phyloP scores from a whole-genome alignment of 2,888 invertebrate species.

The Melieria crassipennis region DNA sequence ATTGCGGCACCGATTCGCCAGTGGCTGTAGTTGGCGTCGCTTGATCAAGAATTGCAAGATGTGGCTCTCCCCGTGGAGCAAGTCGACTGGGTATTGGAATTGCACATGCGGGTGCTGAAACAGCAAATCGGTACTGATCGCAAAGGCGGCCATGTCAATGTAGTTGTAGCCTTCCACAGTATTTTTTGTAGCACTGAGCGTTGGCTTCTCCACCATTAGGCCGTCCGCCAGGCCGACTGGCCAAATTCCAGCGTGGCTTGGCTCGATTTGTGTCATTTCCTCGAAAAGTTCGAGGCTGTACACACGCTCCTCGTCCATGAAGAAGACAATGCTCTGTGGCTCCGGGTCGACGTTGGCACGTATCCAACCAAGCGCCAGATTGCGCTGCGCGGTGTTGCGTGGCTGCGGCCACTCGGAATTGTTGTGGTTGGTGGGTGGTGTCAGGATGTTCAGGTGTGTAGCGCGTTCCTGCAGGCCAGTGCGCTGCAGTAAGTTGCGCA shows the following conservation, averaged over 20 bases:
- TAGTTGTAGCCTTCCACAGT: conserved; percentile 74
- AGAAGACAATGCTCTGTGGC: conserved; percentile 80
- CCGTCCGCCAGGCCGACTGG: conserved; percentile 97
- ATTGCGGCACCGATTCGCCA: conserved; percentile 90
- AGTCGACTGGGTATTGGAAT: conserved; percentile 85
- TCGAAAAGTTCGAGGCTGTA: conserved; percentile 89
- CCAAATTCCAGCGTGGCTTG: conserved; percentile 84
- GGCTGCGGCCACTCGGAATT: conserved; percentile 82
- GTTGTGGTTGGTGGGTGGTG: conserved; percentile 72
- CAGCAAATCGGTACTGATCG: conserved; percentile 81
- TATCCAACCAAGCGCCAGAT: conserved; percentile 84
- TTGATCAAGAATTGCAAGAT: conserved; percentile 80
- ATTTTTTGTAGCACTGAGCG: conserved; percentile 73
- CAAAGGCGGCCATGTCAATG: conserved; percentile 98
- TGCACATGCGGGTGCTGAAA: conserved; percentile 76
- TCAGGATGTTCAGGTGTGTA: conserved; percentile 74
- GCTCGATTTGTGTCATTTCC: conserved; percentile 84
- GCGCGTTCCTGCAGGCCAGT: conserved; percentile 64
- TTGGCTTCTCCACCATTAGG: conserved; percentile 89
- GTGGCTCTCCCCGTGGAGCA: conserved; percentile 90
- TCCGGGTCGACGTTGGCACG: conserved; percentile 62
- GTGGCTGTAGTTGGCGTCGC: conserved; percentile 84
- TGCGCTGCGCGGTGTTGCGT: conserved; percentile 91
- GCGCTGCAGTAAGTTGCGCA: conserved; percentile 75
- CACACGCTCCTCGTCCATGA: conserved; percentile 97